Evolutionary conservation across 2,797 vertebrate species (phyloP).

Genomic region (Streptopelia turtur): DNA sequence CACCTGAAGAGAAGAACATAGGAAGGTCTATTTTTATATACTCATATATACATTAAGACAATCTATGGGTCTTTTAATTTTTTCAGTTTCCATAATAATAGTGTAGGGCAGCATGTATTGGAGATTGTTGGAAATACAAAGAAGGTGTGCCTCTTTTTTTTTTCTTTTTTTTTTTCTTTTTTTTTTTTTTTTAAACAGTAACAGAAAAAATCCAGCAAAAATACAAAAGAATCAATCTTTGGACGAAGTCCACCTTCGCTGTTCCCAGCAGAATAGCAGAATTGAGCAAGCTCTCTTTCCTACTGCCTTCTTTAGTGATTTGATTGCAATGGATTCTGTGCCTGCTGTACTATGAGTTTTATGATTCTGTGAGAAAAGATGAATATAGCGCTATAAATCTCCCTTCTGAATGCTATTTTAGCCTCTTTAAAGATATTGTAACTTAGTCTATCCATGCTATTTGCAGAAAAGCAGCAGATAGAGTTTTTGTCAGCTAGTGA

Average conservation of each 20-base stretch:
- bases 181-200: neutral
- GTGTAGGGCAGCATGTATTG: neutral
- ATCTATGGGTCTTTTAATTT: neutral
- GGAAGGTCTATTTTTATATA: neutral
- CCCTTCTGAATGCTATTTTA: conserved; percentile 58
- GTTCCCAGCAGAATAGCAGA: conserved; percentile 43
- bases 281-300: conserved; percentile 52
- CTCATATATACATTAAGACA: neutral
- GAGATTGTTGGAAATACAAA: conserved; percentile 10
- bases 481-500: conserved; percentile 28
- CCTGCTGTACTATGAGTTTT: conserved; percentile 24
- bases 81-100: neutral
- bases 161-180: neutral
- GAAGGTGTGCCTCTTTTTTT: neutral
- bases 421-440: conserved; percentile 42
- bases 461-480: conserved; percentile 12
- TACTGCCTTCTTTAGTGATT: conserved; percentile 27
- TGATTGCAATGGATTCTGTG: conserved; percentile 54
- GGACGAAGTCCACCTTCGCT: neutral
- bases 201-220: conserved; percentile 5
- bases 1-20: neutral
- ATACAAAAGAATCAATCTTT: conserved; percentile 28
- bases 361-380: conserved; percentile 53
- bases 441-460: conserved; percentile 31
- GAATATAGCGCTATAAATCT: conserved; percentile 36